Conservation (phyloP, 2,113 vertebrate genomes). For the Acanthisitta chloris region DNA sequence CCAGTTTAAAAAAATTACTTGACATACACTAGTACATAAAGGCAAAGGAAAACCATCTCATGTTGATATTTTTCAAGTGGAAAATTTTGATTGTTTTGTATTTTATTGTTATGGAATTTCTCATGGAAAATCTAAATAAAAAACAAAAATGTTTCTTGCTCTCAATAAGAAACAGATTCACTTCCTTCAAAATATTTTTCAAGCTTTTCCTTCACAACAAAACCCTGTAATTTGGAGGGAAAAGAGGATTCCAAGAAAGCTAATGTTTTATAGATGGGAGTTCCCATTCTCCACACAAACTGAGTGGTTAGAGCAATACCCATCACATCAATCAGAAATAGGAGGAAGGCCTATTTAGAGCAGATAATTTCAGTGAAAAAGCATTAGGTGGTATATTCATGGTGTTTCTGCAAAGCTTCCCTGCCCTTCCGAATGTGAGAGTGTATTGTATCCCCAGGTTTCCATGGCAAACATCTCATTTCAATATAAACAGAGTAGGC, state of each 20-base stretch:
- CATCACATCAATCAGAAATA: neutral
- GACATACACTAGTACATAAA: neutral
- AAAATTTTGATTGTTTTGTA: neutral
- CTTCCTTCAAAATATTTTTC: neutral
- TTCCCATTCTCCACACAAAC: neutral
- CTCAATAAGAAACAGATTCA: neutral
- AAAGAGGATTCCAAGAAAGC: neutral
- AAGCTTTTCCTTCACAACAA: neutral
- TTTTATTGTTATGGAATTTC: neutral
- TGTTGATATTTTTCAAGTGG: neutral
- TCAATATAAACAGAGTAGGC: neutral
- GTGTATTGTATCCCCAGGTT: neutral
- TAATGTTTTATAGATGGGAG: neutral
- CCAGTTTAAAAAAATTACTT: neutral
- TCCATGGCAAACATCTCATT: constrained; percentile 54
- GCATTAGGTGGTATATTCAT: neutral
- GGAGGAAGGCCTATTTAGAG: neutral
- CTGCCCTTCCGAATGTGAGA: neutral
- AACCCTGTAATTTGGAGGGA: neutral
- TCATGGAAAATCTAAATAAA: neutral
- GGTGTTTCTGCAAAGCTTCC: neutral
- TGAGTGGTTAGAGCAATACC: neutral
- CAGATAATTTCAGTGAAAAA: neutral
- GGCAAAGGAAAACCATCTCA: neutral
- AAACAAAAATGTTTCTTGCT: neutral